Conservation (phyloP, 1,140 invertebrate genomes). For the Notospermus geniculatus region DNA sequence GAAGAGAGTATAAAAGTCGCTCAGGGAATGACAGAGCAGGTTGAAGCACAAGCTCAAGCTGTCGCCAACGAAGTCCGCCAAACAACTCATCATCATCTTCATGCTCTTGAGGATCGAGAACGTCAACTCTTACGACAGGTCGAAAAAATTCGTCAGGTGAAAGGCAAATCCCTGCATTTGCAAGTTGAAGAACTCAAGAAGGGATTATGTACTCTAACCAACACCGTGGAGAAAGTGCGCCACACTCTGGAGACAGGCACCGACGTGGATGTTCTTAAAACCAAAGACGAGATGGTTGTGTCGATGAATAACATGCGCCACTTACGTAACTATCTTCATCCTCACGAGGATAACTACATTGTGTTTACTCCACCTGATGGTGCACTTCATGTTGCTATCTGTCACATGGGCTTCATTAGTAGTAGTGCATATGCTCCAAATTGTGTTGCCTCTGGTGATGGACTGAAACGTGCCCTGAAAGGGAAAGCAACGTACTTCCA, state of each 20-base stretch:
- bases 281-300: slow-evolving; percentile 67
- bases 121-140: slow-evolving; percentile 73
- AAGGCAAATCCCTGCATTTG: slow-evolving; percentile 68
- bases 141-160: slow-evolving; percentile 71
- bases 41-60: slow-evolving; percentile 66
- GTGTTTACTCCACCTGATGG: slow-evolving; percentile 61
- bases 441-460: slow-evolving; percentile 58
- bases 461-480: slow-evolving; percentile 55
- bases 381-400: slow-evolving; percentile 56
- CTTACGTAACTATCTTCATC: slow-evolving; percentile 53
- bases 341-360: slow-evolving; percentile 62
- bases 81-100: slow-evolving; percentile 66
- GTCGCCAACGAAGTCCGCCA: slow-evolving; percentile 70
- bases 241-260: slow-evolving; percentile 61
- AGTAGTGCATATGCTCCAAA: slow-evolving; percentile 63
- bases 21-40: slow-evolving; percentile 66
- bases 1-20: slow-evolving; percentile 63
- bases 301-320: slow-evolving; percentile 72
- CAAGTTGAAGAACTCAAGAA: slow-evolving; percentile 67
- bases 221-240: slow-evolving; percentile 67
- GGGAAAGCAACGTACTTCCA: slow-evolving; percentile 55
- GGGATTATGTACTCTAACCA: slow-evolving; percentile 65
- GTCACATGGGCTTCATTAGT: slow-evolving; percentile 58
- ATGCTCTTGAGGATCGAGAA: slow-evolving; percentile 76
- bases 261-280: slow-evolving; percentile 69